phyloP scores from a whole-genome alignment of 2,797 vertebrate genomes.

The Bucorvus abyssinicus region DNA sequence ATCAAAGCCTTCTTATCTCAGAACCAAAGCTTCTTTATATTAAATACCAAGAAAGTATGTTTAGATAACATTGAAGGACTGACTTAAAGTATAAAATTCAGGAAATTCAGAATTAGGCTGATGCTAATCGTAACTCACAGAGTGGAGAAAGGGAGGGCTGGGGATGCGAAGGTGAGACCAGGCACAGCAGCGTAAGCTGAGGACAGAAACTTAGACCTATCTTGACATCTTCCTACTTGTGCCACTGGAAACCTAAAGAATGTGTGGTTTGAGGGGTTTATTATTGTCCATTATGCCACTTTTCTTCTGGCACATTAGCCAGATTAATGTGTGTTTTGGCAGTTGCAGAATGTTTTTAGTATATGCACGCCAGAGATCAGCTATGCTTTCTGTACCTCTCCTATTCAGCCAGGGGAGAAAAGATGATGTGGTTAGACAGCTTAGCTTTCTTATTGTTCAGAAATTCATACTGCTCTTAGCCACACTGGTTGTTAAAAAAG shows the following conservation, averaged over 20 bases:
- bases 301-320: background rate
- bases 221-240: background rate
- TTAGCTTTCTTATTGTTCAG: background rate
- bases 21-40: slow-evolving; percentile 68
- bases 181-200: background rate
- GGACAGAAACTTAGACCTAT: background rate
- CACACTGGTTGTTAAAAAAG: background rate
- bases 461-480: background rate
- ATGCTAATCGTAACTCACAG: slow-evolving; percentile 30
- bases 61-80: slow-evolving; percentile 58
- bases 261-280: background rate
- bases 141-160: background rate
- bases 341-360: background rate
- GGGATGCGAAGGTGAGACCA: background rate
- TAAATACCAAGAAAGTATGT: slow-evolving; percentile 57
- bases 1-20: slow-evolving; percentile 65
- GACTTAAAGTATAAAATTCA: slow-evolving; percentile 55
- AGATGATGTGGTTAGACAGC: background rate
- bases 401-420: background rate
- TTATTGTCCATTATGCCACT: background rate
- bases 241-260: background rate
- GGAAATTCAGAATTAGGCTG: slow-evolving; percentile 61
- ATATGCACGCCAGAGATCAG: background rate
- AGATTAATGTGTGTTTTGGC: background rate
- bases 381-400: background rate